Base-by-base conservation (phyloP, 2,797 vertebrate species). In the Zalophus californianus region DNA sequence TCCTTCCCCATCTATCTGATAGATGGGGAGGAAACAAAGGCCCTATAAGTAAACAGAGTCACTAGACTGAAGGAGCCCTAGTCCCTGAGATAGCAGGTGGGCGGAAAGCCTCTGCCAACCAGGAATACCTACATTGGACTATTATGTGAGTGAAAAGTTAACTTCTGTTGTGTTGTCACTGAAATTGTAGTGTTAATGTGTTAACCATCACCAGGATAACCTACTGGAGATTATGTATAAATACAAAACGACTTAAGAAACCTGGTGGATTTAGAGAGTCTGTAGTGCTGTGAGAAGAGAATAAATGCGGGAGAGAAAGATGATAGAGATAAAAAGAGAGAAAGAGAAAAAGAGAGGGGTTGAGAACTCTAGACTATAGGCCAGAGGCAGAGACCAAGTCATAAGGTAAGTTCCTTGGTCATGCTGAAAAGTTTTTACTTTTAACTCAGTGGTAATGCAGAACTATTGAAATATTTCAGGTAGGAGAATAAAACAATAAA, bases 401-500 rank as follows among this genome's bases (percentile, higher is more conserved):
- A 44, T 52, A 68, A 84, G 73, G 18, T 44, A 48, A 72, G 14
- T 54, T 56, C 14, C 41, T 62, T 20, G 44, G 14, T 21, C 18
- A 20, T 54, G 13, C 60, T 80, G 52, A 86, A 41, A 73, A 23
- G 27, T n/a, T 66, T 72, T 80, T 16, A 68, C 38, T 54, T 94
- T 86, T 62, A 86, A 64, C 9, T 38, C 54, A 44, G 1, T 50
- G 50, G 21, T 50, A 90, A 92, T 73, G 4, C 9, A 90, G 48
- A 72, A 85, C 29, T 66, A 68, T 8, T 75, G 25, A 75, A 73
- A 87, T 8, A 66, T 41, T 80, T 92, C 50, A 92, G 38, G n/a
- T 32, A 84, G 48, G 32, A 78, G n/a, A 52, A 25, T 90, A 92
- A 93, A 96, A 82, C 35, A 87, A 87, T 82, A 50, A 88, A 3